A percentile compares a stretch with the other conserved stretches of the same genome.
Conservation (phyloP, 2,888 invertebrate species). For the Dorcus hopei region DNA sequence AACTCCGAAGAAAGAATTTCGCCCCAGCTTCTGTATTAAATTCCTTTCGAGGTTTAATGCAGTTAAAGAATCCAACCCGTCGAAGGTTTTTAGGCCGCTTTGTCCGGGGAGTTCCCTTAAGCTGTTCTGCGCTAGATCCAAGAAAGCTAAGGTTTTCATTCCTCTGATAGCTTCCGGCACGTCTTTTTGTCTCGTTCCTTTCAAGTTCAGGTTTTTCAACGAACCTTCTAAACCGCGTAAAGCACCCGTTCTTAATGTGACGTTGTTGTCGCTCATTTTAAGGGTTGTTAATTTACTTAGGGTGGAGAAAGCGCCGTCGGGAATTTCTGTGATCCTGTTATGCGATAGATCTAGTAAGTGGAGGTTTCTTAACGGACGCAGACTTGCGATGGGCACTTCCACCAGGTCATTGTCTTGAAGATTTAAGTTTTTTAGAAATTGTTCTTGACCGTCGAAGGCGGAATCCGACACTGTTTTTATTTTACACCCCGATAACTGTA, state of each 20-base stretch:
- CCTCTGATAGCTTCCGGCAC: constrained; percentile 79
- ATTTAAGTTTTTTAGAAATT: constrained; percentile 76
- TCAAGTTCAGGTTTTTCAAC: constrained; percentile 84
- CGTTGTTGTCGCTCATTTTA: constrained; percentile 84
- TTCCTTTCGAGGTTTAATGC: constrained; percentile 87
- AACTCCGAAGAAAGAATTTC: constrained; percentile 76
- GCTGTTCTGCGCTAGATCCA: constrained; percentile 87
- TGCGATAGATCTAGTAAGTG: constrained; percentile 81
- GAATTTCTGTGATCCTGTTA: constrained; percentile 70
- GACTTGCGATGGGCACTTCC: constrained; percentile 72
- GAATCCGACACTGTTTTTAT: constrained; percentile 67
- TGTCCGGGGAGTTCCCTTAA: constrained; percentile 73
- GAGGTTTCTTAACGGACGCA: constrained; percentile 66
- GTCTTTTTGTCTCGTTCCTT: constrained; percentile 77
- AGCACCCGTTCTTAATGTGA: constrained; percentile 67
- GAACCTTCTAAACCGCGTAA: constrained; percentile 77
- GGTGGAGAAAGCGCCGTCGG: constrained; percentile 72
- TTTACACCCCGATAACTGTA: constrained; percentile 81
- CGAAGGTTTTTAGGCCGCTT: constrained; percentile 63
- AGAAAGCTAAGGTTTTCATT: constrained; percentile 75
- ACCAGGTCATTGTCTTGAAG: constrained; percentile 78
- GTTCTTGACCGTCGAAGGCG: constrained; percentile 82
- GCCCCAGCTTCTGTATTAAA: constrained; percentile 72
- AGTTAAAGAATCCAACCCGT: constrained; percentile 76
- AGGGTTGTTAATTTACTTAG: constrained; percentile 72